These are phyloP conservation scores for Cybosia mesomella DNA, from an alignment of 2,888 invertebrate species.

Conservation along the genomic window DNA sequence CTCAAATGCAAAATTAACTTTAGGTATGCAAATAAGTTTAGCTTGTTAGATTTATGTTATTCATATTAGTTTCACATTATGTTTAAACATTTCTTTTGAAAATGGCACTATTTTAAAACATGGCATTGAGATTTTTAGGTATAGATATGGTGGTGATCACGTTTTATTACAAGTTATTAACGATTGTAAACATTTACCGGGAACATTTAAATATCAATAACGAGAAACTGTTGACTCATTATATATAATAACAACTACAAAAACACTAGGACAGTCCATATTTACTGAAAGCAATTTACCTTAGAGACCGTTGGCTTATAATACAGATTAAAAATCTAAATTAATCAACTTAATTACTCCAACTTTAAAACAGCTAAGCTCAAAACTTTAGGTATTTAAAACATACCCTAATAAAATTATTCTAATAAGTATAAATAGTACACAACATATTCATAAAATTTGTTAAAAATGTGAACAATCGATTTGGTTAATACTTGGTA, in stretches of 20 bases:
- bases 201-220: constrained; percentile 34
- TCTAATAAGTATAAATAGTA: constrained; percentile 70
- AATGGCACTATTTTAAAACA: constrained; percentile 63
- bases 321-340: constrained; percentile 59
- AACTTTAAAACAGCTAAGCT: constrained; percentile 62
- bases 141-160: constrained; percentile 16
- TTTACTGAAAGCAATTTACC: constrained; percentile 35
- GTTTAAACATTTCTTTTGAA: constrained; percentile 17
- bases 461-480: constrained; percentile 82
- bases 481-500: constrained; percentile 82
- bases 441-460: constrained; percentile 85
- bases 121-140: constrained; percentile 43
- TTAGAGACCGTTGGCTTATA: constrained; percentile 61
- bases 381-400: constrained; percentile 69
- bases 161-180: constrained; percentile 22
- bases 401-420: constrained; percentile 77
- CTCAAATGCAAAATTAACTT: constrained; percentile 43
- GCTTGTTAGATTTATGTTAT: neutral
- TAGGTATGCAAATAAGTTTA: constrained; percentile 16
- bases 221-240: constrained; percentile 28
- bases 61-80: constrained; percentile 14
- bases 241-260: constrained; percentile 35
- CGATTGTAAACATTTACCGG: constrained; percentile 23
- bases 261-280: constrained; percentile 46
- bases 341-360: constrained; percentile 60